A percentile compares a stretch with the other conserved stretches of the same genome.
These are phyloP conservation scores for Acheta domesticus DNA, from an alignment of 2,888 invertebrate species.

Conservation along the genomic window DNA sequence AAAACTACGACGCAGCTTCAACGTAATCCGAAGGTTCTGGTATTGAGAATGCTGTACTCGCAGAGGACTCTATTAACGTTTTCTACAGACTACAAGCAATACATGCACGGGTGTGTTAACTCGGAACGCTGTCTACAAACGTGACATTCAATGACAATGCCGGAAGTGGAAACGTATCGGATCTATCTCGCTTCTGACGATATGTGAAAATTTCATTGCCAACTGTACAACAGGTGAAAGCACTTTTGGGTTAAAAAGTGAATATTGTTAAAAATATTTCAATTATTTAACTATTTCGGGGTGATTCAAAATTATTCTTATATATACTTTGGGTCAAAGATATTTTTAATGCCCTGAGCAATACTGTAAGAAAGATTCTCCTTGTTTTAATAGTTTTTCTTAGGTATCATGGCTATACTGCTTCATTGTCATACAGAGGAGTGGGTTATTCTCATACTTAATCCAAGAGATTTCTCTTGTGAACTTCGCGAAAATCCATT, in stretches of 20 bases:
- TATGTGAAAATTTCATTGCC: neutral
- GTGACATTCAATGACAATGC: neutral
- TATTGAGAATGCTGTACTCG: too few species aligned
- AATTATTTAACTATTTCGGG: too few species aligned
- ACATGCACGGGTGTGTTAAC: too few species aligned
- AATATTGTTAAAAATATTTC: too few species aligned
- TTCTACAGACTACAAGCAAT: too few species aligned
- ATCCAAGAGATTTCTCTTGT: neutral
- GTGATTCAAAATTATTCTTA: too few species aligned
- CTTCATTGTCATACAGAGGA: constrained; percentile 31
- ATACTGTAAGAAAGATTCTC: too few species aligned
- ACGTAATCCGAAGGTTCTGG: too few species aligned
- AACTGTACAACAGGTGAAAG: neutral
- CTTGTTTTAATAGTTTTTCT: neutral
- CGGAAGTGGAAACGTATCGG: neutral
- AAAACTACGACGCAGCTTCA: too few species aligned
- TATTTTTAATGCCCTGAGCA: too few species aligned
- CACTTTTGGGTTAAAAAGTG: neutral
- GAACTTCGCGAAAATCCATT: neutral
- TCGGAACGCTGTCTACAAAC: neutral
- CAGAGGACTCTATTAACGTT: too few species aligned
- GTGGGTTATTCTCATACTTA: neutral
- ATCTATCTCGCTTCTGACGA: neutral
- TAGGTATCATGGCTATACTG: constrained; percentile 29
- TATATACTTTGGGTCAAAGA: too few species aligned